A percentile compares a stretch with the other conserved stretches of the same genome.
Conservation (phyloP, 2,113 vertebrate species). For the Oreochromis niloticus region DNA sequence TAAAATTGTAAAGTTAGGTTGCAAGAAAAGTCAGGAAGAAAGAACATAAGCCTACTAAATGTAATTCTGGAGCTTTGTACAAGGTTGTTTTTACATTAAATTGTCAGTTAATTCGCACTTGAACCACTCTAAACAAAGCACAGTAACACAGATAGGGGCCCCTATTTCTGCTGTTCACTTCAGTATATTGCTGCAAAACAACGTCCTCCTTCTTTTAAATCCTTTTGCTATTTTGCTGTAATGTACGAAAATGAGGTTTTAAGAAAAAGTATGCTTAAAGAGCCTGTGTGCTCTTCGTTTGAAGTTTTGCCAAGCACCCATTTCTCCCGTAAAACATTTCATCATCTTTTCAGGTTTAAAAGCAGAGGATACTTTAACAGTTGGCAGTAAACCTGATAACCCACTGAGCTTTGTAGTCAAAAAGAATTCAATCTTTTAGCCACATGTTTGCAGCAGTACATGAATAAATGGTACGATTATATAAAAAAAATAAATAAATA, state of each 20-base stretch:
- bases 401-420: conserved; percentile 17
- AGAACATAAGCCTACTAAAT: background rate
- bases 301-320: conserved; percentile 2
- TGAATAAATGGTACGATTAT: conserved; percentile 15
- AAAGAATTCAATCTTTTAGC: conserved; percentile 36
- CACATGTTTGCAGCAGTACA: conserved; percentile 14
- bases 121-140: background rate
- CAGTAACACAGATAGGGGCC: background rate
- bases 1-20: background rate
- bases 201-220: background rate
- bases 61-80: background rate
- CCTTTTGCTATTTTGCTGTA: background rate
- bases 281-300: background rate
- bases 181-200: background rate
- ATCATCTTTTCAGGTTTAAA: conserved; percentile 30
- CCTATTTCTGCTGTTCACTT: background rate
- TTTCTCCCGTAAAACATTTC: conserved; percentile 7
- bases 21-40: background rate
- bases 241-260: background rate
- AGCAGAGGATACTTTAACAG: conserved; percentile 10
- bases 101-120: background rate
- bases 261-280: background rate
- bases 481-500: conserved; percentile 57
- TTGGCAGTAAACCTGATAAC: conserved; percentile 30
- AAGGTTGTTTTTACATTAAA: background rate